Base-by-base conservation (phyloP, 53 echinoderm and acorn worm species). In the Apostichopus leukothele region DNA sequence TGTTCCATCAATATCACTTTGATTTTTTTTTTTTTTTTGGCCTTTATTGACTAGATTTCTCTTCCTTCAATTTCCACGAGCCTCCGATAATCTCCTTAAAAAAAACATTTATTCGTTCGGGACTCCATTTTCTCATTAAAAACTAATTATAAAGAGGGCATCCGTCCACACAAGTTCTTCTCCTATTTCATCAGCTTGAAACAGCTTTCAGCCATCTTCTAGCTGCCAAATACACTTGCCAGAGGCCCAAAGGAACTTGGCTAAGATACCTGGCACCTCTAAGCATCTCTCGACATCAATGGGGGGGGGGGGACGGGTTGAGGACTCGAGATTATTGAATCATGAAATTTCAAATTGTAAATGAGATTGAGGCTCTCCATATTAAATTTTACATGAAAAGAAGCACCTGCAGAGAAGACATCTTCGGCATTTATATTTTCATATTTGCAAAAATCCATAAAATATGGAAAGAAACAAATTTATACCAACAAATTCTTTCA, bases 121-220 rank as follows among this genome's bases (percentile, higher is more conserved):
- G 71, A 71, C 71, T 71, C 18, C 18, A 63, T 71, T 59, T 81
- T 55, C 81, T 81, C 81, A 81, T 81, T 81, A 81, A 71, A 71
- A 71, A 81, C 81, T 81, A 81, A 81, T 81, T 81, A 76, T 51
- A 76, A 51, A 76, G 51, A 71, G 71, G 71, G 18, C 71, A 71
- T 71, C 6, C 18, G 6, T 18, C 71, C 14, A 71, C 16, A 71
- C n/a, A 71, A 71, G 18, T 39, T 19, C 71, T n/a, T 71, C 71
- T 71, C 71, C 13, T 18, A 71, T 71, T 71, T 71, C 71, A 18
- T 71, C 16, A 18, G 71, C 18, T 16, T 19, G 71, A 71, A 71
- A 71, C 71, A 71, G 71, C 71, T 71, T n/a, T 13, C 6, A 71
- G 71, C 18, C 71, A 71, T 71, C 71, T 5, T 71, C 18, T 71